Conservation (phyloP, 2,888 invertebrate genomes). For the Pseudococcus longispinus region DNA sequence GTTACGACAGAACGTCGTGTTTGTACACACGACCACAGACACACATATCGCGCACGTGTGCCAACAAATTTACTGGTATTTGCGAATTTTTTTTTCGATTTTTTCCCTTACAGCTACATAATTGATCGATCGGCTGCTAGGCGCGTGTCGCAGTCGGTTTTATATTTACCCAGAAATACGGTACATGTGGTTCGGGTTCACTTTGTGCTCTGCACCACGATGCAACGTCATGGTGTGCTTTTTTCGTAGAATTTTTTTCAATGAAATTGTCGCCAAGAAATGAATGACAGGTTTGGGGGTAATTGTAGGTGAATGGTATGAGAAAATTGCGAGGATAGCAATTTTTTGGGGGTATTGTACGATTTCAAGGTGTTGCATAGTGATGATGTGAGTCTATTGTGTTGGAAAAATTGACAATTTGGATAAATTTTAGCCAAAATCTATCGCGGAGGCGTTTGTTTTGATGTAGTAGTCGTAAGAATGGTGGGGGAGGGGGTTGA, state of each 20-base stretch:
- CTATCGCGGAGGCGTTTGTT: too few relatives aligned
- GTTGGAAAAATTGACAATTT: neutral
- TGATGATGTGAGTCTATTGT: too few relatives aligned
- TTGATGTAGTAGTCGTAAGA: too few relatives aligned
- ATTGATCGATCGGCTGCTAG: neutral
- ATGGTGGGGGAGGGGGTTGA: too few relatives aligned
- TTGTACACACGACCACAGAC: neutral
- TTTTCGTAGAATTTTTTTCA: neutral
- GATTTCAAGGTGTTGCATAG: neutral
- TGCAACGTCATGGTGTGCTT: neutral
- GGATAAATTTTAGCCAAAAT: neutral
- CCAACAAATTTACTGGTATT: conserved; percentile 1
- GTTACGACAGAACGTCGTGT: neutral
- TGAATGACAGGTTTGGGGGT: neutral
- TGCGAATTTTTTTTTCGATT: neutral
- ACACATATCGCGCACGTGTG: neutral
- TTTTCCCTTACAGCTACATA: neutral
- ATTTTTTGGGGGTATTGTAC: neutral
- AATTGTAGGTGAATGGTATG: neutral
- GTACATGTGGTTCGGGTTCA: neutral
- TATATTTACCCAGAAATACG: neutral
- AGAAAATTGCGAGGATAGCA: too few relatives aligned
- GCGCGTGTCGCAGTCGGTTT: neutral
- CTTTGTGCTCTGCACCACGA: neutral
- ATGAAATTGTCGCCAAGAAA: neutral